Base-by-base conservation (phyloP, 2,797 vertebrate genomes). In the Melanogrammus aeglefinus region DNA sequence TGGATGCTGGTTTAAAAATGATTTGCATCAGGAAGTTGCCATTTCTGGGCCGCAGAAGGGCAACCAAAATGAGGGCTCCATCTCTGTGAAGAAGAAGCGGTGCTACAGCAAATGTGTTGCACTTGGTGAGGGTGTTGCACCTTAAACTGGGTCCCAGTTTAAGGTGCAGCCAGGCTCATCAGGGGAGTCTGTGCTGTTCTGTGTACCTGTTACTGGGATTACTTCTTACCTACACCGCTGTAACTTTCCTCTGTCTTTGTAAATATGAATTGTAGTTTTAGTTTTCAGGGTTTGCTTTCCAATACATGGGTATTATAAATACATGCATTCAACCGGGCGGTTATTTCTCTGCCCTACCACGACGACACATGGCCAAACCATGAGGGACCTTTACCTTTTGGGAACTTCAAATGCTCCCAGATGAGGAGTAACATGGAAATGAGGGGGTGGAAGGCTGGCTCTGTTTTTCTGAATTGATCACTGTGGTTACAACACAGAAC, bases 401-500 rank as follows among this genome's bases (percentile, higher is more conserved):
- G 80, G 81, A 85, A 63, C n/a, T 81, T 69, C 18, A 31, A 39
- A 70, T 80, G 85, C 89, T 88, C 92, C 87, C 88, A 88, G 80
- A 82, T 81, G 86, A 85, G 91, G 87, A 91, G 76, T 81, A 35
- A 29, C 8, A 5, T 74, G 77, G 84, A 83, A 82, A 78, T 76
- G 31, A 1, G 47, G 31, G 31, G 81, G 81, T 70, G 86, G 70
- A 38, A 6, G 80, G 83, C 66, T 33, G 76, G 82, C 87, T 80
- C 82, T 84, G 47, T 41, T 76, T 16, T 44, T 16, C 78, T 87
- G 82, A 91, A 89, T 82, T 84, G 84, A 83, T 83, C 44, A 81
- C 86, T 85, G 88, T 88, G 84, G 78, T 88, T 10, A 81, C 87
- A 88, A 70, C 78, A 76, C 90, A 87, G 81, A 90, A 85, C 81